Conservation (phyloP, 2,113 vertebrate genomes). For the Entelurus aequoreus region DNA sequence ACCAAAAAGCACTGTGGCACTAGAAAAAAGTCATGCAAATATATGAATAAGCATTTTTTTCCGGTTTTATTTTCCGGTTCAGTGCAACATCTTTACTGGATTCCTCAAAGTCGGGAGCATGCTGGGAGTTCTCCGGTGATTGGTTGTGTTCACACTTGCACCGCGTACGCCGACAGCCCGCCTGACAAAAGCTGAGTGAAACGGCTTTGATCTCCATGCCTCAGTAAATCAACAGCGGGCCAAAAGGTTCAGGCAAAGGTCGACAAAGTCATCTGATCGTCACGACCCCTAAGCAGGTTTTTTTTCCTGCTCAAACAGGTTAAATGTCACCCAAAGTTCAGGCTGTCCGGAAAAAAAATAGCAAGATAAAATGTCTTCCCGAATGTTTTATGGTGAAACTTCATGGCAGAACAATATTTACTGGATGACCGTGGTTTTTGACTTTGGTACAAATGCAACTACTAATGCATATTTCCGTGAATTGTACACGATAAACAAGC, state of each 20-base stretch:
- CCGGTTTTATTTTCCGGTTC: no score
- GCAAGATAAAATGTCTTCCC: no score
- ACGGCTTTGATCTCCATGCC: conserved; percentile 66
- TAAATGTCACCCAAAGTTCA: conserved; percentile 66
- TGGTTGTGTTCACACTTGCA: conserved; percentile 50
- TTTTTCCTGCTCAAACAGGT: conserved; percentile 53
- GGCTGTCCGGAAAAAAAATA: neutral
- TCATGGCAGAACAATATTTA: no score
- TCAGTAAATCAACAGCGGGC: conserved; percentile 75
- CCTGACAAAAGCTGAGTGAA: conserved; percentile 47
- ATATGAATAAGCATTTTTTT: neutral
- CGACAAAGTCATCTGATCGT: conserved; percentile 70
- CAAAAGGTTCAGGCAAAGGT: conserved; percentile 71
- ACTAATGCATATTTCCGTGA: no score
- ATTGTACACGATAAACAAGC: no score
- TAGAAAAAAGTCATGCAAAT: neutral
- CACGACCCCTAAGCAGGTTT: conserved; percentile 65
- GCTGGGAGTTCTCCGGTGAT: conserved; percentile 24
- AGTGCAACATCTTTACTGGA: neutral
- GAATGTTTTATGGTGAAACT: no score
- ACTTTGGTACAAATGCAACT: no score
- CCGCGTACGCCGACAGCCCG: conserved; percentile 34
- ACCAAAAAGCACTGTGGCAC: neutral
- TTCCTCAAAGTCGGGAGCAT: conserved; percentile 27
- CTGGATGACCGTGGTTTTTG: no score